Conservation (phyloP, 2,797 vertebrate genomes). For the Ctenochaetus hawaiiensis region DNA sequence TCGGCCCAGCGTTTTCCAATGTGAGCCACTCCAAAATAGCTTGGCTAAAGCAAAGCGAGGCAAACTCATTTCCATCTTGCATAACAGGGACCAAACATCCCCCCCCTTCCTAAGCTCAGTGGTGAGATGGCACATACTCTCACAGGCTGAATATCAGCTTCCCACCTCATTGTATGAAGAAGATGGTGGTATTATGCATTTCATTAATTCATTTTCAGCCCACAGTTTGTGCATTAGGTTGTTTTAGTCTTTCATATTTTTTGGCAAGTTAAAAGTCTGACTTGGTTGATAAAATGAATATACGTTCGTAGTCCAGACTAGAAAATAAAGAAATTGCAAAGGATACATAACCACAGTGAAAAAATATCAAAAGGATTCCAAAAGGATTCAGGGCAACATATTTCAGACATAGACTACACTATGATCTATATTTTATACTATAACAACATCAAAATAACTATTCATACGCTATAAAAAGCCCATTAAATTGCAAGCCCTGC, state of each 20-base stretch:
- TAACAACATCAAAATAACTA: constrained; percentile 48
- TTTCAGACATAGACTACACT: constrained; percentile 31
- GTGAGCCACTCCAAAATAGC: constrained; percentile 85
- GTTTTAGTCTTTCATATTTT: constrained; percentile 16
- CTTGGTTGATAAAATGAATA: neutral
- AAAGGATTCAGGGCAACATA: constrained; percentile 26
- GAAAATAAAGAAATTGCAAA: neutral
- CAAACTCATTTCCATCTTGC: constrained; percentile 87
- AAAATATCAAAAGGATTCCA: constrained; percentile 17
- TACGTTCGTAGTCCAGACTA: neutral
- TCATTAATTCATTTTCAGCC: constrained; percentile 50
- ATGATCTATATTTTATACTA: constrained; percentile 48
- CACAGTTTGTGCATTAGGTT: constrained; percentile 30
- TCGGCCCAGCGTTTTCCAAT: constrained; percentile 81
- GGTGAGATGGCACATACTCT: constrained; percentile 69
- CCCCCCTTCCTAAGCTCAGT: constrained; percentile 54
- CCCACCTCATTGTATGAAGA: constrained; percentile 57
- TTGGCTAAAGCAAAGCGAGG: constrained; percentile 82
- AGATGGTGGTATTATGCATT: constrained; percentile 60
- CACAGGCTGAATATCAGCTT: constrained; percentile 63
- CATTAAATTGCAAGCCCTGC: constrained; percentile 24
- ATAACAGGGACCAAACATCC: constrained; percentile 80
- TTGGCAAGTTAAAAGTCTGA: neutral
- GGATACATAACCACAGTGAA: neutral
- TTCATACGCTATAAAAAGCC: constrained; percentile 42